Evolutionary conservation across 2,888 invertebrate species (phyloP).

Genomic region (Schizotus pectinicornis): DNA sequence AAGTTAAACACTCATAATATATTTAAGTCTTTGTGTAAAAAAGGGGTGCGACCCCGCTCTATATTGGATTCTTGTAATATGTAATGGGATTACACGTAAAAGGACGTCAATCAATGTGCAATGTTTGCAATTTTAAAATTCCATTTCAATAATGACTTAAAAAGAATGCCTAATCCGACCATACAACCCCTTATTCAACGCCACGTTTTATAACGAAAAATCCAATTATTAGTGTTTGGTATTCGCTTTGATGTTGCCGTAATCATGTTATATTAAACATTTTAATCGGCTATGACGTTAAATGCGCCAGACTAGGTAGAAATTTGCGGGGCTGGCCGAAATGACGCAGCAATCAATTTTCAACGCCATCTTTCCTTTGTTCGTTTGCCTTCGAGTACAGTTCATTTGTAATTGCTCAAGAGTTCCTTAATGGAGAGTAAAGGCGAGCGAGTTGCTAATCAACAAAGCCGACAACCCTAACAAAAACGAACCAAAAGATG

Average conservation of each 20-base stretch:
- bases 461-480: no score
- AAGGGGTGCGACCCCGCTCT: constrained; percentile 36
- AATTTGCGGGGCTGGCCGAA: no score
- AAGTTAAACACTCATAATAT: constrained; percentile 34
- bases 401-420: no score
- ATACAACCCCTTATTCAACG: not conserved
- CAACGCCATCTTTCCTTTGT: no score
- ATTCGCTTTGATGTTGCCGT: not conserved
- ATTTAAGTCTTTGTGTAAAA: constrained; percentile 34
- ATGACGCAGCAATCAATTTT: no score
- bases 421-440: no score
- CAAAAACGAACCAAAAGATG: no score
- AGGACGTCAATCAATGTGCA: constrained; percentile 51
- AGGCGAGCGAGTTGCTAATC: no score
- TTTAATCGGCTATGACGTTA: constrained; percentile 1
- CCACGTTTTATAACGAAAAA: not conserved
- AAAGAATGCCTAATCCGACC: constrained; percentile 18
- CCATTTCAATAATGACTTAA: constrained; percentile 47
- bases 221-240: constrained; percentile 7
- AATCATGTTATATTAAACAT: constrained; percentile 2
- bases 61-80: constrained; percentile 47
- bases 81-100: constrained; percentile 49
- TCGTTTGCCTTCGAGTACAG: no score
- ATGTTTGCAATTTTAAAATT: constrained; percentile 50
- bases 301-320: not conserved